Evolutionary conservation across 2,797 vertebrate genomes (phyloP).

Genomic region (Neosilurus hyrtlii): DNA sequence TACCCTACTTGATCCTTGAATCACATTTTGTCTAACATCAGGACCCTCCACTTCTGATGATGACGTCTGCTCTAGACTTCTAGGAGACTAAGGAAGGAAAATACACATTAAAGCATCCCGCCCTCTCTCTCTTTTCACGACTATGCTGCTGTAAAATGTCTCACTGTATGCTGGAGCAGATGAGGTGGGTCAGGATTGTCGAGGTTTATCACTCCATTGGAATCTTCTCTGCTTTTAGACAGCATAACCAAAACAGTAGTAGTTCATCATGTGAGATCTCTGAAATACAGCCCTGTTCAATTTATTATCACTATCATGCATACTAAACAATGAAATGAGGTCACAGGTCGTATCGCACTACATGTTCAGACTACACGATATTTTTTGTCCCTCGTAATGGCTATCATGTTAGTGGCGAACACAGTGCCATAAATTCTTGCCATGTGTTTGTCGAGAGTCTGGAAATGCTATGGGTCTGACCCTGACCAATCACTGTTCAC

Average conservation of each 20-base stretch:
- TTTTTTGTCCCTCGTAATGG: too few species aligned
- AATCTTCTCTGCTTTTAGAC: not conserved
- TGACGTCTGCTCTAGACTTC: not conserved
- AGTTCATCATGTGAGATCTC: not conserved
- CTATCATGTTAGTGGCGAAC: too few species aligned
- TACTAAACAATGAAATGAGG: not conserved
- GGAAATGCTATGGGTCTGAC: too few species aligned
- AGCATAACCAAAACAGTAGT: not conserved
- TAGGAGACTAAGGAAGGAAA: not conserved
- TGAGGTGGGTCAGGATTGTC: not conserved
- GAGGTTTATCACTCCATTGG: not conserved
- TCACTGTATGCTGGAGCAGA: constrained; percentile 13
- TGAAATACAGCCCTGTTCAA: not conserved
- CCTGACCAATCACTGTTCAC: too few species aligned
- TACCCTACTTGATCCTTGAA: not conserved
- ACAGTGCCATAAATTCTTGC: too few species aligned
- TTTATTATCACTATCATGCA: not conserved
- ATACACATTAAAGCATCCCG: not conserved
- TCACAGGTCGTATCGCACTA: not conserved
- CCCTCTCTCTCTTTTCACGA: not conserved
- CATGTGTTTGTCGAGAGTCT: too few species aligned
- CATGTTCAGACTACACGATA: not conserved
- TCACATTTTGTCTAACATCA: not conserved
- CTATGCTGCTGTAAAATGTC: not conserved
- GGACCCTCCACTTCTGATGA: not conserved